Evolutionary conservation across 2,888 invertebrate species (phyloP), one percentile per base, ranked within the genome.

Genomic region (Agrochola circellaris): DNA sequence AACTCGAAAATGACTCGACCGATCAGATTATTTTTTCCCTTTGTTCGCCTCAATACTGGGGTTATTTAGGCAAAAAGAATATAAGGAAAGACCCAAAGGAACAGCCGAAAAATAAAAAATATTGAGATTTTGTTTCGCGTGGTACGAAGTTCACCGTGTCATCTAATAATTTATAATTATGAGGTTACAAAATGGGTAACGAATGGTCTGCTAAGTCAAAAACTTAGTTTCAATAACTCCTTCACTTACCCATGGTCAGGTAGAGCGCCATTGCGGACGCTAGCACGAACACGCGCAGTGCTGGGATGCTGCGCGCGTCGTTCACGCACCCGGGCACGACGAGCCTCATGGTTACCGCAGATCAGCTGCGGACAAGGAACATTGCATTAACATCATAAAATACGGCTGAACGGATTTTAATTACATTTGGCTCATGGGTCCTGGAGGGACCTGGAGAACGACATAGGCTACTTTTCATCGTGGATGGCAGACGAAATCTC

Each of bases 251-350:
- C 90, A 93, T 92, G 65, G 90, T 82, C 2, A 96, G 87, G 72
- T 95, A 96, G 0, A 93, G 85, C 0, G 88, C 93, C 94, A 95
- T 93, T 0, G 91, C 90, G 0, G 83, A 76, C 0, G 83, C 74
- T 0, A 94, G 87, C 65, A 93, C 86, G 34, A 95, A 74, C 38
- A 92, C 76, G 20, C 94, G 91, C 45, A 95, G 88, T 4, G 87
- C 88, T 0, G 95, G 95, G 72, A 92, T 88, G 82, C 77, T 89
- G 79, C 94, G 93, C 58, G 92, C 90, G 84, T 95, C 94, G 66
- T 85, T 89, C 67, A 94, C 89, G 73, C 92, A 95, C 0, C 95
- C 95, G 0, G 95, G 95, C 82, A 94, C 89, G 77, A 94, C 93
- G 60, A 95, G 88, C 84, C 94, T 88, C 96, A 95, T 96, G 15